These are phyloP conservation scores for Heterotilapia buettikoferi DNA, from an alignment of 2,113 vertebrate species.

Conservation along the genomic window DNA sequence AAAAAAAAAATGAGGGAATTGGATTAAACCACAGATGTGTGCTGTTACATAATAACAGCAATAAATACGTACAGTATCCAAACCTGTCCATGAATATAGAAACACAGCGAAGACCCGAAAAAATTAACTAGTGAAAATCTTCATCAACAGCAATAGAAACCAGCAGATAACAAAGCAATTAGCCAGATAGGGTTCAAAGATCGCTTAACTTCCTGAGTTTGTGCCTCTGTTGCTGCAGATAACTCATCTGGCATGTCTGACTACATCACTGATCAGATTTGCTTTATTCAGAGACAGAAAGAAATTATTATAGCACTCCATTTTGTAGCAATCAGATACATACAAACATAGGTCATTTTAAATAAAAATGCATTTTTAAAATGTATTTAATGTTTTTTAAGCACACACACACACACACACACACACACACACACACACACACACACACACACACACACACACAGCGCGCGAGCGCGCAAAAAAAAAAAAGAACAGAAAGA, in stretches of 20 bases:
- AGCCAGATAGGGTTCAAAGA: neutral
- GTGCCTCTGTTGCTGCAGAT: neutral
- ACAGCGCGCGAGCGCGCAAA: no score
- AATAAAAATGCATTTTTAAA: neutral
- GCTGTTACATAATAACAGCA: neutral
- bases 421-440: no score
- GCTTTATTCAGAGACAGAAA: neutral
- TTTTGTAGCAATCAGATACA: neutral
- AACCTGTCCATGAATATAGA: neutral
- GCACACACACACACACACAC: neutral
- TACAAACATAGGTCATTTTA: neutral
- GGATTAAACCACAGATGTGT: neutral
- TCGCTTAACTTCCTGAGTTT: constrained; percentile 38
- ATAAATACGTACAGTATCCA: constrained; percentile 27
- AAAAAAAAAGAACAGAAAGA: no score
- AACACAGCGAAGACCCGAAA: constrained; percentile 22
- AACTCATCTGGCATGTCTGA: neutral
- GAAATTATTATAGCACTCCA: neutral
- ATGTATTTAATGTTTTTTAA: neutral
- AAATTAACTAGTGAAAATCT: neutral
- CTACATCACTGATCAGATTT: neutral
- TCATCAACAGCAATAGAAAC: neutral
- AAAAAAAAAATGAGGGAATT: neutral
- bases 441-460: neutral
- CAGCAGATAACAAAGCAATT: neutral